These are phyloP conservation scores for Chascanopsetta lugubris DNA, from an alignment of 2,113 vertebrate genomes.

Conservation along the genomic window DNA sequence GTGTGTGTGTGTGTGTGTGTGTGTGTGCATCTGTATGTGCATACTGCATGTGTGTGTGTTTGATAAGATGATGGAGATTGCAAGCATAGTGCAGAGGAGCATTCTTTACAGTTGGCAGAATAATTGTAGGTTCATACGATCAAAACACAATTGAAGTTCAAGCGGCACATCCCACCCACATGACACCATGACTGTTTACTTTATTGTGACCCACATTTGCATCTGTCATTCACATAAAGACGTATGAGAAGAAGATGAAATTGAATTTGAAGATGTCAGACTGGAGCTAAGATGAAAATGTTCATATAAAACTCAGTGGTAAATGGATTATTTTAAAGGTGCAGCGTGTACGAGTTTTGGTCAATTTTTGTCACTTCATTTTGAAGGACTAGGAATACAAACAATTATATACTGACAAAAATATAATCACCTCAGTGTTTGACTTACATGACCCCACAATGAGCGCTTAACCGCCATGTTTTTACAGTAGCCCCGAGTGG, in stretches of 20 bases:
- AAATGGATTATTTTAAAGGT: no score
- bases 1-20: constrained; percentile 42
- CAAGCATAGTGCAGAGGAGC: constrained; percentile 56
- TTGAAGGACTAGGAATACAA: no score
- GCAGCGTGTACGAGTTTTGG: no score
- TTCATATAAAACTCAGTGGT: background rate
- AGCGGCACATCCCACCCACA: constrained; percentile 15
- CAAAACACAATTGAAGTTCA: constrained; percentile 32
- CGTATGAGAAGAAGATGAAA: background rate
- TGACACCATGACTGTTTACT: constrained; percentile 8
- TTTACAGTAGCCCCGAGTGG: no score
- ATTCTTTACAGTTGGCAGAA: constrained; percentile 51
- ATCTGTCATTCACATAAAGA: background rate
- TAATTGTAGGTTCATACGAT: constrained; percentile 39
- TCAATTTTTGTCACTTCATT: no score
- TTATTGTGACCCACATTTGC: constrained; percentile 3
- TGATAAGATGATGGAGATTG: constrained; percentile 73
- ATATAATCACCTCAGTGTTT: no score
- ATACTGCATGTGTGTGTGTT: constrained; percentile 43
- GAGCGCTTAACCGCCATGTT: no score
- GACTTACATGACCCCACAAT: no score
- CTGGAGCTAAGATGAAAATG: background rate
- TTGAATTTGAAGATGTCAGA: background rate
- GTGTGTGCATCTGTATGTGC: constrained; percentile 2
- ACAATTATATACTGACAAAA: no score